A percentile compares a stretch with the other conserved stretches of the same genome.
These are phyloP conservation scores for Rotaria sp. DNA, from an alignment of 2,888 invertebrate genomes.

Conservation along the genomic window DNA sequence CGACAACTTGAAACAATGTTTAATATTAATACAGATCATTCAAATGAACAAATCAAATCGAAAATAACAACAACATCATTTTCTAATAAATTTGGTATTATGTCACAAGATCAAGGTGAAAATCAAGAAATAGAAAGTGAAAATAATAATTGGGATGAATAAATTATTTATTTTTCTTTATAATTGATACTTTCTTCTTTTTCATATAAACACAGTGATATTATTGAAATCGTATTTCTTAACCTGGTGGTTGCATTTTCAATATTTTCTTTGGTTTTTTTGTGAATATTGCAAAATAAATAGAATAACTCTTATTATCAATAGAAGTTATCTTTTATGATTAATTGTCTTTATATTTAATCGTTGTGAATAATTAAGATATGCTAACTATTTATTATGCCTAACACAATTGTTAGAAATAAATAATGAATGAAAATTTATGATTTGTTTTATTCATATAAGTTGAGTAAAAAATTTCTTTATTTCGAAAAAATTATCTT, in stretches of 20 bases:
- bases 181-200: background rate
- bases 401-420: no score
- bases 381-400: no score
- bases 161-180: background rate
- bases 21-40: background rate
- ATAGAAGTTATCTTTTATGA: background rate
- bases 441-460: no score
- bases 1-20: constrained; percentile 14
- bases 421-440: no score
- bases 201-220: background rate
- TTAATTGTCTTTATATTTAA: background rate
- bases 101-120: background rate
- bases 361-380: background rate
- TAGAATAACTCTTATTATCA: background rate
- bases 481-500: no score
- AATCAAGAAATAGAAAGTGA: background rate
- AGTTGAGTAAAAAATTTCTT: no score
- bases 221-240: background rate
- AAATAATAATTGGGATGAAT: constrained; percentile 13
- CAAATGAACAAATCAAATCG: background rate
- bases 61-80: background rate
- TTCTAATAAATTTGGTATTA: background rate
- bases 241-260: background rate
- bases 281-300: background rate
- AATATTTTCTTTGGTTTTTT: background rate